Conservation (phyloP, 2,797 vertebrate genomes). For the Crenichthys baileyi region DNA sequence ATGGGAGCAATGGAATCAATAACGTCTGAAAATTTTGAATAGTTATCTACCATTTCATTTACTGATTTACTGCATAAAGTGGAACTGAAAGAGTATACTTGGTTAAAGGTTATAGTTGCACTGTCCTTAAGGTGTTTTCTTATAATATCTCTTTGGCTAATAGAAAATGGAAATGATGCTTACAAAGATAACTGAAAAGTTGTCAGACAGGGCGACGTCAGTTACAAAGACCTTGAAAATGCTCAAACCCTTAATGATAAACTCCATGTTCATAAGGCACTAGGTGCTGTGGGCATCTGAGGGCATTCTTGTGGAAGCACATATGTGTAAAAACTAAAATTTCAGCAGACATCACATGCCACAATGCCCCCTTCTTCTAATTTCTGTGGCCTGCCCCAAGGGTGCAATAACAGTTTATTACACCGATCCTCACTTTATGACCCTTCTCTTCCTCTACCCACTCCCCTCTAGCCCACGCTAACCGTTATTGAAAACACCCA, state of each 20-base stretch:
- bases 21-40: too few relatives aligned
- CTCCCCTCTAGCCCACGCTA: conserved; percentile 74
- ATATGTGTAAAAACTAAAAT: conserved; percentile 56
- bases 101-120: too few relatives aligned
- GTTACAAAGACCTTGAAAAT: too few relatives aligned
- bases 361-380: conserved; percentile 72
- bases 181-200: too few relatives aligned
- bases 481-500: conserved; percentile 84
- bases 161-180: too few relatives aligned
- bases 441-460: conserved; percentile 44
- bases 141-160: too few relatives aligned
- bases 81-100: too few relatives aligned
- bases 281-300: conserved; percentile 25
- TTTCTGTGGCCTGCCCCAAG: conserved; percentile 74
- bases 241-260: background rate
- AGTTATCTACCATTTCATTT: too few relatives aligned
- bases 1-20: too few relatives aligned
- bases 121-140: too few relatives aligned
- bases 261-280: conserved; percentile 13
- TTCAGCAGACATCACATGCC: conserved; percentile 66
- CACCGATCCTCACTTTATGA: conserved; percentile 80
- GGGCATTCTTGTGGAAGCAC: conserved; percentile 41
- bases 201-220: too few relatives aligned
- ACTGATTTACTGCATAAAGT: too few relatives aligned
- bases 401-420: conserved; percentile 87